Evolutionary conservation across 2,797 vertebrate species (phyloP), one percentile per base, ranked within the genome.

Genomic region (Propithecus deckenii): DNA sequence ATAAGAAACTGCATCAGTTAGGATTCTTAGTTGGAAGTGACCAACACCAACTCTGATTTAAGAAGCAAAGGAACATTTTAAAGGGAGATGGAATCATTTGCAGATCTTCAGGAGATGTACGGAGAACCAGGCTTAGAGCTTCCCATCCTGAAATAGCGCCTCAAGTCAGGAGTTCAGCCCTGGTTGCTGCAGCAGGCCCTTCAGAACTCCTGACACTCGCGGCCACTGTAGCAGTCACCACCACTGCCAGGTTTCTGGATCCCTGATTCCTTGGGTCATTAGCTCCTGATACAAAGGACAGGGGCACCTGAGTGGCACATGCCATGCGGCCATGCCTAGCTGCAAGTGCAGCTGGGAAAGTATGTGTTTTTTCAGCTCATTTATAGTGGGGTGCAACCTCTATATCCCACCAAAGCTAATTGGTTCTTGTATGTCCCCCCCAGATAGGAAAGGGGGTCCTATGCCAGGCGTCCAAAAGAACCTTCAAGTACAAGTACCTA

Each of bases 1-100:
- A 57, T 65, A 85, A 67, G 38, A 92, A 85, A 88, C 48, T 52
- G 5, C 55, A 67, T 87, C 65, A 59, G 61, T 89, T 65, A 83
- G 25, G 81, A 87, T 84, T 96, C 57, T 84, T 89, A 69, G 55
- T 46, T 35, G 15, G 67, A 94, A 92, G 46, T 22, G 88, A 88
- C 23, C 28, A n/a, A 96, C 71, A 75, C 5, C 46, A 59, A 52
- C 2, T 50, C 50, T 38, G 38, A 69, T 61, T 80, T 91, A 89
- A 84, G 69, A 30, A 28, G 71, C 35, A 52, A 63, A 88, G 61
- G 50, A 75, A 85, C 15, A 48, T 89, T 78, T 35, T 35, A 86
- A 67, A 86, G 43, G 28, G 48, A 80, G 48, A 46, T 10, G 23
- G 71, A 90, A 35, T 81, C 48, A 67, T 80, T 59, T 90, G 17